Evolutionary conservation across 2,113 vertebrate species (phyloP).

Genomic region (Cyanistes caeruleus): DNA sequence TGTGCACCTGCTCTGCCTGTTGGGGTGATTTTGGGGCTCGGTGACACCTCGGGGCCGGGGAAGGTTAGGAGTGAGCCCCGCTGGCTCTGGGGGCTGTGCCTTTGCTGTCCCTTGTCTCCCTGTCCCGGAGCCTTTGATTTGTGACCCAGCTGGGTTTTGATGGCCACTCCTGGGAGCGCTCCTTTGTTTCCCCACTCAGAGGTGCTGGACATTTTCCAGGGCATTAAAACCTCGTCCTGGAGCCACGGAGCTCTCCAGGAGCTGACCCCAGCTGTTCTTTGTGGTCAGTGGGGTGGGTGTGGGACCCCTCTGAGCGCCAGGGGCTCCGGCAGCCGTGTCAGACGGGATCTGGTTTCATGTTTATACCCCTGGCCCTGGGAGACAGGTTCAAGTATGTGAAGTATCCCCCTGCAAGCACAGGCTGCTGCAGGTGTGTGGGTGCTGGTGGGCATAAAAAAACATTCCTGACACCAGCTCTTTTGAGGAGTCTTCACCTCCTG

Average conservation of each 20-base stretch:
- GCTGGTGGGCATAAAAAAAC: constrained; percentile 69
- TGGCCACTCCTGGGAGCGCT: too few relatives aligned
- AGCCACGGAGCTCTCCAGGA: not conserved
- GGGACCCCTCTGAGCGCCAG: constrained; percentile 57
- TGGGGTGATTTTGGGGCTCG: not conserved
- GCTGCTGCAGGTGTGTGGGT: constrained; percentile 79
- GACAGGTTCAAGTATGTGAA: constrained; percentile 83
- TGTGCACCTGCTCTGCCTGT: not conserved
- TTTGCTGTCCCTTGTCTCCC: not conserved
- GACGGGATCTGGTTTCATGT: constrained; percentile 79
- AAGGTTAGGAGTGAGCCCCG: not conserved
- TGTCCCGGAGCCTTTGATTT: not conserved
- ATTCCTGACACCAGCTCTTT: constrained; percentile 76
- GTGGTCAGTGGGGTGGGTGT: not conserved
- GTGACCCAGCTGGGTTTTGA: not conserved
- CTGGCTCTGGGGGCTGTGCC: not conserved
- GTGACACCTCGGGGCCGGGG: not conserved
- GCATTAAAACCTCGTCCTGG: not conserved
- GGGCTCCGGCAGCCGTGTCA: constrained; percentile 16
- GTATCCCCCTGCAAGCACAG: constrained; percentile 59
- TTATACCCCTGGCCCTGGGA: constrained; percentile 73
- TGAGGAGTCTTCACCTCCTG: constrained; percentile 61
- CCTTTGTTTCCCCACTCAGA: not conserved
- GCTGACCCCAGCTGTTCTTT: rapidly evolving
- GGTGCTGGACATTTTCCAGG: not conserved